A percentile compares a stretch with the other conserved stretches of the same genome.
phyloP scores from a whole-genome alignment of 1,140 invertebrate species.

The Hypsibius dujardini region DNA sequence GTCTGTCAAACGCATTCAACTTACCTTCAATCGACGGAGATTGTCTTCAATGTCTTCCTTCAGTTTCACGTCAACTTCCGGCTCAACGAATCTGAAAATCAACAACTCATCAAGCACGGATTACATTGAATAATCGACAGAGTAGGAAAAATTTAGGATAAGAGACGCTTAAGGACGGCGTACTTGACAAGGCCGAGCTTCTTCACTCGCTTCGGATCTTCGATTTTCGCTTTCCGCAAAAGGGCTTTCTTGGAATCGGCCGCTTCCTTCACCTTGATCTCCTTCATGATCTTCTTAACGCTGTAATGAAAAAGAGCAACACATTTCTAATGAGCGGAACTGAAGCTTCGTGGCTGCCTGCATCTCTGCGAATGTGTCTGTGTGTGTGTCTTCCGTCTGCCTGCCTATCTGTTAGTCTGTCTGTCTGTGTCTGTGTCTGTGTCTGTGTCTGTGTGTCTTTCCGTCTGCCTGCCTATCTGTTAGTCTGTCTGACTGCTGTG shows the following conservation, averaged over 20 bases:
- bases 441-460: too few species aligned
- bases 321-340: too few species aligned
- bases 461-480: too few species aligned
- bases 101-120: not conserved
- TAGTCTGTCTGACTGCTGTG: too few species aligned
- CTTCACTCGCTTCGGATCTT: slow-evolving; percentile 20
- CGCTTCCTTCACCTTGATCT: slow-evolving; percentile 24
- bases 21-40: slow-evolving; percentile 43
- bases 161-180: slow-evolving; percentile 21
- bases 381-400: too few species aligned
- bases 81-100: slow-evolving; percentile 35
- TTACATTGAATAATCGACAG: not conserved
- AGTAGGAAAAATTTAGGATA: not conserved
- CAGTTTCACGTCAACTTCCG: slow-evolving; percentile 45
- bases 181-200: slow-evolving; percentile 32
- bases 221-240: slow-evolving; percentile 21
- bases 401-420: too few species aligned
- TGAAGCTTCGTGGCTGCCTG: too few species aligned
- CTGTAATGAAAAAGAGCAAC: slow-evolving; percentile 21
- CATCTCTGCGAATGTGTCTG: too few species aligned
- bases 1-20: not conserved
- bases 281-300: slow-evolving; percentile 28
- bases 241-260: slow-evolving; percentile 14
- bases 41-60: slow-evolving; percentile 47
- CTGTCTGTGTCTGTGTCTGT: too few species aligned